These are phyloP conservation scores for Diploscapter pachys DNA, from an alignment of 1,140 invertebrate species.

Conservation along the genomic window DNA sequence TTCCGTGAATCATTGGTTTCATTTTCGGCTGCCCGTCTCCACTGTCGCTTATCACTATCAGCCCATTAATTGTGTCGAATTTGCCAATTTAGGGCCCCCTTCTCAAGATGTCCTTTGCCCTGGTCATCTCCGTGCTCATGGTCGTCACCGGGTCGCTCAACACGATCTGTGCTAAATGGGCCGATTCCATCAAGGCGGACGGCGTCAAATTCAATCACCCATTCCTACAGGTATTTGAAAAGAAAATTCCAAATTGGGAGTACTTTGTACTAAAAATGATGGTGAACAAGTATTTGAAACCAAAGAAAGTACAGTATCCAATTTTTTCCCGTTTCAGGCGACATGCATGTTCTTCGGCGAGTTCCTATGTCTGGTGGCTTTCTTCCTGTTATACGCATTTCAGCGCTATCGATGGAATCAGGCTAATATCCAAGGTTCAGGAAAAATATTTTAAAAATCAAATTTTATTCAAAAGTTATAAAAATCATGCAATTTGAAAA, in stretches of 20 bases:
- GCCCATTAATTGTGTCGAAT: too few relatives aligned
- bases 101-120: slow-evolving; percentile 17
- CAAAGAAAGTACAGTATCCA: not conserved
- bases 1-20: too few relatives aligned
- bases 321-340: slow-evolving; percentile 32
- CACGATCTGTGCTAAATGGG: slow-evolving; percentile 58
- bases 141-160: slow-evolving; percentile 52
- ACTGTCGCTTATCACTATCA: too few relatives aligned
- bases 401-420: slow-evolving; percentile 25
- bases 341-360: slow-evolving; percentile 58
- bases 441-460: too few relatives aligned
- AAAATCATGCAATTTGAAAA: not conserved
- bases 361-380: slow-evolving; percentile 53
- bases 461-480: too few relatives aligned
- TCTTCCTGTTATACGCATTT: slow-evolving; percentile 44
- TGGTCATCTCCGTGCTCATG: slow-evolving; percentile 47
- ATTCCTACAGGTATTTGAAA: slow-evolving; percentile 45
- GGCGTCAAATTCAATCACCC: slow-evolving; percentile 53
- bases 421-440: slow-evolving; percentile 14
- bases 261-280: too few relatives aligned
- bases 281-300: not conserved
- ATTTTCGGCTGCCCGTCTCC: too few relatives aligned
- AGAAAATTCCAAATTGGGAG: too few relatives aligned
- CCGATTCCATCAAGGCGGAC: slow-evolving; percentile 52
- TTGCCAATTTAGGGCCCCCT: too few relatives aligned